Evolutionary conservation across 2,888 invertebrate genomes (phyloP), one percentile per base, ranked within the genome.

Genomic region (Dryobota labecula): DNA sequence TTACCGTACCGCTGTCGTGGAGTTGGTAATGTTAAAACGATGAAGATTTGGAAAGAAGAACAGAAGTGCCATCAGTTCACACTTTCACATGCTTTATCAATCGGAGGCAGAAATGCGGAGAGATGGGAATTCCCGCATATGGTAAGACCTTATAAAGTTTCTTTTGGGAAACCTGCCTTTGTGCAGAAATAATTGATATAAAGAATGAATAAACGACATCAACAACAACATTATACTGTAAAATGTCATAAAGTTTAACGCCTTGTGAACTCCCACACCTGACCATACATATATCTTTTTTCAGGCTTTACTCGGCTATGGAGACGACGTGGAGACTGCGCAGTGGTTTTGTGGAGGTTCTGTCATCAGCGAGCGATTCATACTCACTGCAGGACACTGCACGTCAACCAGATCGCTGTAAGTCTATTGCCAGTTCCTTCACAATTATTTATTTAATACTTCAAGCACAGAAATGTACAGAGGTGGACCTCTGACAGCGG

Each of bases 311-410:
- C n/a, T 84, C 1, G 84, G 84, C 4, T 84, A 71, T 9, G 84
- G 84, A 15, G 49, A 51, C 1, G 54, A 73, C 1, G 67, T 53
- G 24, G n/a, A 67, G 8, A 30, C 74, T 8, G 78, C 85, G 24
- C 53, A 83, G 18, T 90, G 90, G 90, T 66, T 87, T 8, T 88
- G 86, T 1, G 90, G 86, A 0, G 90, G 90, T 0, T 72, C 88
- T 1, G 79, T 90, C 9, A 85, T 90, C 70, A 90, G 87, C 57
- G 86, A 88, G 51, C 74, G 73, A 49, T 90, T 80, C 56, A 84
- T 90, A 6, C 73, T 90, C 15, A 89, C 90, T 0, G 90, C 90
- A 0, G 88, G 47, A 2, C 84, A 79, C 57, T 85, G 74, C 57
- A 61, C 64, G 0, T 62, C 65, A 0, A 68, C 73, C 0, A 0